A percentile compares a stretch with the other conserved stretches of the same genome.
These are phyloP conservation scores for Phyllostomus discolor DNA, from an alignment of 2,113 vertebrate species.

Conservation along the genomic window DNA sequence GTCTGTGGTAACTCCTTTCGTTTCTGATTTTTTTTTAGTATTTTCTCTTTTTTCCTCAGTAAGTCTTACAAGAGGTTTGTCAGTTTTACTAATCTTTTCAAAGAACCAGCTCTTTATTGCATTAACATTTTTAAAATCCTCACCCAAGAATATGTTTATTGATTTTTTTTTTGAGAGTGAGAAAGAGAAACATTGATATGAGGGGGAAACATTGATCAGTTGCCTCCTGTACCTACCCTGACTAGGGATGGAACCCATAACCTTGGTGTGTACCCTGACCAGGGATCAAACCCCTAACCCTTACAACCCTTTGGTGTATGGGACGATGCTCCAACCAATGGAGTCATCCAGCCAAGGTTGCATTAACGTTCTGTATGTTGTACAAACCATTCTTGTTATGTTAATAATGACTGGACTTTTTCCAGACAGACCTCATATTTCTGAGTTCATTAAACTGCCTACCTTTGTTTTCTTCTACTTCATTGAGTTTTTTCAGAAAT, in stretches of 20 bases:
- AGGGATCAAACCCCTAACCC: background rate
- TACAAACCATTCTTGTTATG: too few relatives aligned
- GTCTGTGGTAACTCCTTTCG: too few relatives aligned
- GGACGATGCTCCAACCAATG: background rate
- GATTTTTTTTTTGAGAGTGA: background rate
- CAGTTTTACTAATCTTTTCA: too few relatives aligned
- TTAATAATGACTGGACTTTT: too few relatives aligned
- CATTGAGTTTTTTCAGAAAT: background rate
- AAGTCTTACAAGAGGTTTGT: too few relatives aligned
- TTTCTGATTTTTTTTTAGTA: too few relatives aligned
- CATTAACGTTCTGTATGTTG: too few relatives aligned
- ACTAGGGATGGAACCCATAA: background rate
- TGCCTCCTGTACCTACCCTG: background rate
- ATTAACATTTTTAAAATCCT: too few relatives aligned
- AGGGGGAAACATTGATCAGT: background rate
- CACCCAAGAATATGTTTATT: too few relatives aligned
- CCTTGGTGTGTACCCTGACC: background rate
- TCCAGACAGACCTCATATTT: background rate
- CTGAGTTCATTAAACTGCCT: background rate
- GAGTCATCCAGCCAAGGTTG: background rate
- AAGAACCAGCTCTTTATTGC: too few relatives aligned
- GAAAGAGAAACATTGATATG: background rate
- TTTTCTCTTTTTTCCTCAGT: too few relatives aligned
- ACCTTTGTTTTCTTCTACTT: background rate
- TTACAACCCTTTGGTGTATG: background rate